A percentile compares a stretch with the other conserved stretches of the same genome.
Conservation (phyloP, 2,888 invertebrate species). For the Cryptus armator region DNA sequence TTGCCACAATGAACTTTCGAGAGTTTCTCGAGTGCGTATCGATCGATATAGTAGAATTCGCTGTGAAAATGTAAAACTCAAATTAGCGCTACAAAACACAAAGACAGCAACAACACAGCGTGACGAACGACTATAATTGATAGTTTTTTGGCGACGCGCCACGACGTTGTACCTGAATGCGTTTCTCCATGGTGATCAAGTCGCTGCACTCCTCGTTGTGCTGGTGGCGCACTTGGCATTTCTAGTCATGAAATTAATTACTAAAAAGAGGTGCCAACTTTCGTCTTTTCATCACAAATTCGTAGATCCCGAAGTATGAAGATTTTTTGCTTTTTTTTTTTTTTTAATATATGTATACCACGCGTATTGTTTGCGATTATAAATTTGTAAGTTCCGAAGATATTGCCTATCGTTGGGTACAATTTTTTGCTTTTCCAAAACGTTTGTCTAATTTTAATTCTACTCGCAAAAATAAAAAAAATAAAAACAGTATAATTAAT, state of each 20-base stretch:
- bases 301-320: constrained; percentile 9
- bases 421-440: not conserved
- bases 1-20: not conserved
- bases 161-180: constrained; percentile 88
- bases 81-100: constrained; percentile 63
- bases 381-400: not conserved
- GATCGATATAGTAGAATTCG: constrained; percentile 43
- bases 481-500: not conserved
- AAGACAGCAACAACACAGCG: constrained; percentile 59
- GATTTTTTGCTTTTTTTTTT: not conserved
- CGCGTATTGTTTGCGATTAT: not conserved
- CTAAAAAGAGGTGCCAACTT: constrained; percentile 80
- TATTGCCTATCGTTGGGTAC: not conserved
- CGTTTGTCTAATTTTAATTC: constrained; percentile 26
- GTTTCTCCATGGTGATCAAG: constrained; percentile 96
- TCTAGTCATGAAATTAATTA: constrained; percentile 86
- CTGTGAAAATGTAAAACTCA: constrained; percentile 42
- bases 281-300: constrained; percentile 52
- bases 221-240: constrained; percentile 95
- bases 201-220: constrained; percentile 98
- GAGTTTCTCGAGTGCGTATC: constrained; percentile 37
- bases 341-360: not conserved
- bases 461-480: not conserved
- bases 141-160: constrained; percentile 72
- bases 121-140: constrained; percentile 55